Evolutionary conservation across 2,113 vertebrate genomes (phyloP), one percentile per base, ranked within the genome.

Genomic region (Puntigrus tetrazona): DNA sequence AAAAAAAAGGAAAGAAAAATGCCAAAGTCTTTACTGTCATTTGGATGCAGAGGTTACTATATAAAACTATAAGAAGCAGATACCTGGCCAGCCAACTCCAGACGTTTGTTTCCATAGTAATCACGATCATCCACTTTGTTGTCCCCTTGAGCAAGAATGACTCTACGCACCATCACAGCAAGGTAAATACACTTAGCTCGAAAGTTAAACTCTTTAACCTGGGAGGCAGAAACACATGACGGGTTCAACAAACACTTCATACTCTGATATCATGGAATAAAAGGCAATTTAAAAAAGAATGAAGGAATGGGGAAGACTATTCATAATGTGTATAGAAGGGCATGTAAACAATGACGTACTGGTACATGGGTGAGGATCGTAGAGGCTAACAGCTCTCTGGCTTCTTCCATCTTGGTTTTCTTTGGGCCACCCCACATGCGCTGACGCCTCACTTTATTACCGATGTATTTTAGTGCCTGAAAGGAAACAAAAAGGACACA

Each of bases 201-300:
- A 89, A 99, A 99, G 91, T 99, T 97, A 93, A 99, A 99, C 88
- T 99, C 98, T 87, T 99, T 99, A 16, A 99, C 98, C 98, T 99
- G 82, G 11, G 90, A 86, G 34, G 79, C 25, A 50, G 16, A 81
- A 22, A 59, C n/a, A 79, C 31, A 59, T 25, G 6, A n/a, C 7
- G 20, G 2, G 11, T 69, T 65, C 27, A 81, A 47, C 11, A 25
- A 55, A 72, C 63, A 36, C 20, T 22, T 22, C 34, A 67, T 69
- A 38, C 31, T 36, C 65, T 22, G 8, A 5, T 55, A 22, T 47
- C 14, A 16, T 0, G 13, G 0, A 5, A 65, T 34, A 25, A 27
- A n/a, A 11, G 3, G n/a, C 22, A 80, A 36, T n/a, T 69, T 14
- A 34, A 52, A 0, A 9, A 18, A 45, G 25, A 45, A 31, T 45